phyloP scores from a whole-genome alignment of 2,113 vertebrate species.

The Copsychus sechellarum region DNA sequence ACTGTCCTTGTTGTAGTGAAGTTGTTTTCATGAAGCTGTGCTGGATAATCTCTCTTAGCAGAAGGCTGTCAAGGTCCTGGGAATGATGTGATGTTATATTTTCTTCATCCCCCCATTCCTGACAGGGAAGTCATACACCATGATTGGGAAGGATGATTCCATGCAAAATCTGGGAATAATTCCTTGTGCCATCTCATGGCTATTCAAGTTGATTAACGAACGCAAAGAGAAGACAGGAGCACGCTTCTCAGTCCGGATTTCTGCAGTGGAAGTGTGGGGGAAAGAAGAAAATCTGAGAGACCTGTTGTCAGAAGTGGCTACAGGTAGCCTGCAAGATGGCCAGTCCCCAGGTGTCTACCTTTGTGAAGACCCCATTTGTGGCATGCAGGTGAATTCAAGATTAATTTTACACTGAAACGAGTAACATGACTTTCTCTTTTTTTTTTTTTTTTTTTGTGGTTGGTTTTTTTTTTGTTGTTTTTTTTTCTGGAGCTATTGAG shows the following conservation, averaged over 20 bases:
- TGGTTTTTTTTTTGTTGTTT: background rate
- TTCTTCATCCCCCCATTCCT: background rate
- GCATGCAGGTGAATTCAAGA: constrained; percentile 89
- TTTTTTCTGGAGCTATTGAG: background rate
- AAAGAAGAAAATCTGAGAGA: constrained; percentile 97
- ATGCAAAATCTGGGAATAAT: constrained; percentile 96
- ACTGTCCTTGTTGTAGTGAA: background rate
- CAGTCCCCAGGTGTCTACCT: constrained; percentile 99
- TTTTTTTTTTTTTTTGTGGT: too few relatives aligned
- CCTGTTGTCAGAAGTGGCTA: constrained; percentile 92
- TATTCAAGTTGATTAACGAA: constrained; percentile 97
- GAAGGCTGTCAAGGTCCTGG: background rate
- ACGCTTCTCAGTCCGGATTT: constrained; percentile 96
- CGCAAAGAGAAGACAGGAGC: constrained; percentile 96
- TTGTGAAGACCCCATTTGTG: constrained; percentile 97
- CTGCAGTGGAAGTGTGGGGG: constrained; percentile 97
- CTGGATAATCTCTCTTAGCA: background rate
- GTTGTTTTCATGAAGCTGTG: background rate
- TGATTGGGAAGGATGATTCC: constrained; percentile 95
- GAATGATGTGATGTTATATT: background rate
- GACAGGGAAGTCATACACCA: constrained; percentile 95
- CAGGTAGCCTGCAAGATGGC: constrained; percentile 94
- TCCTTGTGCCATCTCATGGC: constrained; percentile 98
- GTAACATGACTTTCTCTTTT: background rate
- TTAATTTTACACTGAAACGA: background rate